A percentile compares a stretch with the other conserved stretches of the same genome.
Evolutionary conservation across 2,113 vertebrate genomes (phyloP).

Genomic region (Eptatretus burgeri): DNA sequence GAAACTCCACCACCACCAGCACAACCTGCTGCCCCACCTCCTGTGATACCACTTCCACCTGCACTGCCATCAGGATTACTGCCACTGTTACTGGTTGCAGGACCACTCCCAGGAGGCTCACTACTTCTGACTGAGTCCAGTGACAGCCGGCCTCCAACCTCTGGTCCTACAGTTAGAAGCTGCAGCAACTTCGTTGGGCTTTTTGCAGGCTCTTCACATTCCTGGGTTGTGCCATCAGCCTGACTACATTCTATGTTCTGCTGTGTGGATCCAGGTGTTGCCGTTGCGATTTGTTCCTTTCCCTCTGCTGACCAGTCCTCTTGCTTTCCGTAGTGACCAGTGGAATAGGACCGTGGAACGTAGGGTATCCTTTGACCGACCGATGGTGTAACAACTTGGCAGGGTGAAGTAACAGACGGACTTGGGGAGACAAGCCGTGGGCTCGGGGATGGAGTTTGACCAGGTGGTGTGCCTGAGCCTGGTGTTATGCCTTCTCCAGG

Average conservation of each 20-base stretch:
- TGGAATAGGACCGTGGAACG: too few relatives aligned
- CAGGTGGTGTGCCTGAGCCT: not conserved
- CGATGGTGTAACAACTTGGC: not conserved
- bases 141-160: slow-evolving; percentile 12
- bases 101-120: too few relatives aligned
- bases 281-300: not conserved
- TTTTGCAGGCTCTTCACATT: slow-evolving; percentile 14
- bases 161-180: slow-evolving; percentile 47
- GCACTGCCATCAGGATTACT: too few relatives aligned
- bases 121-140: slow-evolving; percentile 11
- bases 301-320: not conserved
- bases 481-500: not conserved
- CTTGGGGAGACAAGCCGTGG: not conserved
- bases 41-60: too few relatives aligned
- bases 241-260: not conserved
- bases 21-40: too few relatives aligned
- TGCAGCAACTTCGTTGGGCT: slow-evolving; percentile 81
- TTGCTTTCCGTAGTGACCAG: slow-evolving; percentile 1
- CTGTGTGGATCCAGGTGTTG: not conserved
- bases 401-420: not conserved
- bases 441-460: not conserved
- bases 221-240: not conserved
- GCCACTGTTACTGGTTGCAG: too few relatives aligned
- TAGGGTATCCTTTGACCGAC: not conserved
- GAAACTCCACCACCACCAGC: too few relatives aligned